A percentile compares a stretch with the other conserved stretches of the same genome.
Evolutionary conservation across 2,888 invertebrate species (phyloP).

Genomic region (Congeria kusceri): DNA sequence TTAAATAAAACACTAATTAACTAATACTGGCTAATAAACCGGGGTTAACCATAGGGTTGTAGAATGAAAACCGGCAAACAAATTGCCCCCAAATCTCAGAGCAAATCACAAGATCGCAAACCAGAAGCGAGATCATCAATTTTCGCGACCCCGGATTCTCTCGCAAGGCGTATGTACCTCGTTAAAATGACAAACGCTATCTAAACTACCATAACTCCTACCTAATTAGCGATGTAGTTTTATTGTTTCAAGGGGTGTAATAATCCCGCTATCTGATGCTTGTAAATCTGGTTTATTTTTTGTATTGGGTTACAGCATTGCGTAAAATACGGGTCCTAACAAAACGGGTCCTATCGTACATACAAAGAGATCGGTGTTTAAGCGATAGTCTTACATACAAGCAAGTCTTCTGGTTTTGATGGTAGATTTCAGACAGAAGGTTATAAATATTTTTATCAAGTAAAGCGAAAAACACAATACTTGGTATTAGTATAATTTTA

Average conservation of each 20-base stretch:
- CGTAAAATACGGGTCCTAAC: no score
- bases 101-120: slow-evolving; percentile 13
- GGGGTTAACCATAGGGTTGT: background rate
- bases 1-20: background rate
- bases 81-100: no score
- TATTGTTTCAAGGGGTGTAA: slow-evolving; percentile 54
- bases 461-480: no score
- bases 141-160: slow-evolving; percentile 33
- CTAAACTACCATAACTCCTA: slow-evolving; percentile 45
- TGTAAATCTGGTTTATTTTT: slow-evolving; percentile 53
- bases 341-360: no score
- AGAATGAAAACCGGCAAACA: no score
- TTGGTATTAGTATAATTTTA: no score
- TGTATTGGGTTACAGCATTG: slow-evolving; percentile 24
- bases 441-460: no score
- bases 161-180: slow-evolving; percentile 32
- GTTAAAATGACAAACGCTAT: slow-evolving; percentile 40
- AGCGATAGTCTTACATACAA: no score
- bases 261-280: slow-evolving; percentile 26
- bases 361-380: no score
- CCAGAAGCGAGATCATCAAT: slow-evolving; percentile 45
- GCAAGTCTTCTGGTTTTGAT: no score
- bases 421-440: no score
- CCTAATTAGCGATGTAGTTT: slow-evolving; percentile 48
- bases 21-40: background rate